These are phyloP conservation scores for Drosophila ustulata DNA, from an alignment of 2,888 invertebrate species.

Conservation along the genomic window DNA sequence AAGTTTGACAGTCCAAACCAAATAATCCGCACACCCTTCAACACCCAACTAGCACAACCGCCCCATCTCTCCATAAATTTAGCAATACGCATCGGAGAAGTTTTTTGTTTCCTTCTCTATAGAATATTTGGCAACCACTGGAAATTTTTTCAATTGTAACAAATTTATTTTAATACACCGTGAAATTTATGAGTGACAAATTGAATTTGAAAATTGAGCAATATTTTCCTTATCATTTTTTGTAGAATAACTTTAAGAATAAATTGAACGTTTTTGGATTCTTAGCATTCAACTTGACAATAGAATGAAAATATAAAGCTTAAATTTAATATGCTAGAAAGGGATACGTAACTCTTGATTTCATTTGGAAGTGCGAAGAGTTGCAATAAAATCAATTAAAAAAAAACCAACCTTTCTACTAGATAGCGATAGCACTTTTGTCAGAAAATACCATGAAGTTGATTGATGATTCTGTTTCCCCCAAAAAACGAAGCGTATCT, in stretches of 20 bases:
- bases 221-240: constrained; percentile 51
- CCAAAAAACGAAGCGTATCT: constrained; percentile 16
- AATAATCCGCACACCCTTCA: constrained; percentile 42
- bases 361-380: not conserved
- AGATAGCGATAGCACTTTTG: no score
- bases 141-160: constrained; percentile 74
- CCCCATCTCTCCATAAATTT: constrained; percentile 75
- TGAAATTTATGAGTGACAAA: constrained; percentile 83
- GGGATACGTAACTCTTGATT: not conserved
- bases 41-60: constrained; percentile 5
- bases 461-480: constrained; percentile 72
- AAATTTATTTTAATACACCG: constrained; percentile 81
- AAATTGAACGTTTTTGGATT: not conserved
- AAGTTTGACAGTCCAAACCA: constrained; percentile 76
- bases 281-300: not conserved
- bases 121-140: constrained; percentile 51
- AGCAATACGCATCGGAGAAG: constrained; percentile 57
- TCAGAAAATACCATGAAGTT: constrained; percentile 53
- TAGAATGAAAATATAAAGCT: no score
- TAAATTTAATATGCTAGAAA: no score
- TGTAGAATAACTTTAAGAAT: not conserved
- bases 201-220: constrained; percentile 80
- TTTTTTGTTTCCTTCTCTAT: constrained; percentile 16
- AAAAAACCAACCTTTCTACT: not conserved
- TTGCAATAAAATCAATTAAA: not conserved